Base-by-base conservation (phyloP, 2,797 vertebrate genomes). In the Discoglossus pictus region DNA sequence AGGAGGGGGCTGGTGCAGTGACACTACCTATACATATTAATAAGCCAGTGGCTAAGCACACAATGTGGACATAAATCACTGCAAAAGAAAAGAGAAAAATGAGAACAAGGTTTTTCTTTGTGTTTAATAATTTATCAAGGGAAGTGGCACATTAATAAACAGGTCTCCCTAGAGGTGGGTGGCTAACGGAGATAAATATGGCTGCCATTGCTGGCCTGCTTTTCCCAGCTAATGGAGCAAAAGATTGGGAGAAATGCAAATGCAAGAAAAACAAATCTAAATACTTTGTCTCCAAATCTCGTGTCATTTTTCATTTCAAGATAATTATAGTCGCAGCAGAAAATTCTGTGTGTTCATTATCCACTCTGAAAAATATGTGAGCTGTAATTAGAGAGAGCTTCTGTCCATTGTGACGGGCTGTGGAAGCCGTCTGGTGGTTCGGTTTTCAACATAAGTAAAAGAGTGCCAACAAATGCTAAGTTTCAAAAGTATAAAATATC, bases 71-170 rank as follows among this genome's bases (percentile, higher is more conserved):
- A 84, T 91, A 89, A 91, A 91, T 91, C 91, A 91, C 67, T 27
- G 39, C 51, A 76, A 72, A 78, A 74, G 62, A 86, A 77, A 80
- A 84, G 74, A 60, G 2, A 86, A 85, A 86, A 89, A 88, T 84
- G 86, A 90, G 89, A 86, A 88, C 91, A 89, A 89, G 84, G 85
- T 87, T 89, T 88, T 89, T 88, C 87, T 89, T 89, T 86, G 87
- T 87, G 83, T 90, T 93, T 92, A 90, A 91, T 92, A 89, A 90
- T 91, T 91, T 86, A 90, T 93, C 89, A 92, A 81, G 86, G 84
- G 88, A 92, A 93, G 93, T 92, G 90, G 84, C 79, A 71, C 89
- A 92, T 93, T 93, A 93, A 93, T 93, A 87, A 90, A 88, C 92
- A 88, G 86, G 84, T 92, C 88, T 94, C 93, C 88, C 91, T 80